Conservation (phyloP, 2,888 invertebrate genomes). For the Meteorus colon region DNA sequence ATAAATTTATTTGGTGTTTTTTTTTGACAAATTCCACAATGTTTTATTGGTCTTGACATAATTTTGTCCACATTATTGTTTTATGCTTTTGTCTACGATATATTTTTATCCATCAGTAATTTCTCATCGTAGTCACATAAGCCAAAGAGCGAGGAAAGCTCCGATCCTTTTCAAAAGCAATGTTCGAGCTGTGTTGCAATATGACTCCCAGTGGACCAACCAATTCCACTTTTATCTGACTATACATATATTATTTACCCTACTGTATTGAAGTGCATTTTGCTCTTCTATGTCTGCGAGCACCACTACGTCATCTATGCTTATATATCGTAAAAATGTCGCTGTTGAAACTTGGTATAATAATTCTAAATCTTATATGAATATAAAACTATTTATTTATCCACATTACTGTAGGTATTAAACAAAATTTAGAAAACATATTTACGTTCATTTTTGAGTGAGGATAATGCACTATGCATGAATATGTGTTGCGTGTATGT, state of each 20-base stretch:
- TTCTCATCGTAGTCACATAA: slow-evolving; percentile 35
- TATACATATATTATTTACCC: slow-evolving; percentile 18
- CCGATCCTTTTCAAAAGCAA: background rate
- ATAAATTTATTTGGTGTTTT: too few relatives aligned
- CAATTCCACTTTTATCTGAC: slow-evolving; percentile 64
- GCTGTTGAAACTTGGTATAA: background rate
- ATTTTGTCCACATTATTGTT: too few relatives aligned
- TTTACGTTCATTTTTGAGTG: background rate
- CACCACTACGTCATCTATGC: background rate
- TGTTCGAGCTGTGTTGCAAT: slow-evolving; percentile 43
- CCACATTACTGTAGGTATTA: slow-evolving; percentile 36
- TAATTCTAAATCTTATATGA: slow-evolving; percentile 21
- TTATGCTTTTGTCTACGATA: background rate
- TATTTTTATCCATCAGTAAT: slow-evolving; percentile 21
- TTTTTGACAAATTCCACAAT: too few relatives aligned
- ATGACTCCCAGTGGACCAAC: slow-evolving; percentile 64
- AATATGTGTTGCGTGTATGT: slow-evolving; percentile 50
- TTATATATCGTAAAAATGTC: slow-evolving; percentile 49
- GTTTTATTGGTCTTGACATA: too few relatives aligned
- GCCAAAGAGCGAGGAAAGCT: slow-evolving; percentile 13
- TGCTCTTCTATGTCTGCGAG: slow-evolving; percentile 21
- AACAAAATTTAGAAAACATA: slow-evolving; percentile 21
- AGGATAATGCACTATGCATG: slow-evolving; percentile 35
- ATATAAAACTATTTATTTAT: slow-evolving; percentile 25
- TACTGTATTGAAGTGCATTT: slow-evolving; percentile 43